These are phyloP conservation scores for Macrophya alboannulata DNA, from an alignment of 2,888 invertebrate genomes.

Conservation along the genomic window DNA sequence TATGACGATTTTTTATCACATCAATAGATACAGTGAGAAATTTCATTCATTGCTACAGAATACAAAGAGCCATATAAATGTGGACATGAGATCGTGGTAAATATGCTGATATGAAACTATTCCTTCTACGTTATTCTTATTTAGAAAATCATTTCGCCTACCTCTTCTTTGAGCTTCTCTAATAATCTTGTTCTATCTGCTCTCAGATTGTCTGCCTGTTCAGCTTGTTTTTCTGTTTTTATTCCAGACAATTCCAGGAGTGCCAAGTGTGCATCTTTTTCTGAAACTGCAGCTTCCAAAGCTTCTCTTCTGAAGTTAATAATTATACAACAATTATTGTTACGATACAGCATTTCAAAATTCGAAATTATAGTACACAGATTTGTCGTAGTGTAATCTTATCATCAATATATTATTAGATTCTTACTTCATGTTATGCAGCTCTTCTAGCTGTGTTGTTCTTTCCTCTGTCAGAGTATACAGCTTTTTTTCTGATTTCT, in stretches of 20 bases:
- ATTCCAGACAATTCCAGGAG: slow-evolving; percentile 89
- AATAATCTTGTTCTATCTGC: slow-evolving; percentile 87
- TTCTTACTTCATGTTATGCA: slow-evolving; percentile 90
- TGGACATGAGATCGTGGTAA: neutral
- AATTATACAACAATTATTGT: neutral
- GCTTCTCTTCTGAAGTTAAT: slow-evolving; percentile 88
- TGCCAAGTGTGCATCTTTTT: slow-evolving; percentile 94
- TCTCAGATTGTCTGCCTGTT: slow-evolving; percentile 86
- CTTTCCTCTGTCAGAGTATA: slow-evolving; percentile 84
- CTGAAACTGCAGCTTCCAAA: slow-evolving; percentile 91
- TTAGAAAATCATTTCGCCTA: slow-evolving; percentile 71
- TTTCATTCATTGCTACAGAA: neutral
- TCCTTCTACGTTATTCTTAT: neutral
- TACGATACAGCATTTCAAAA: slow-evolving; percentile 41
- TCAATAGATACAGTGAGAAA: neutral
- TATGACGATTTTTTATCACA: neutral
- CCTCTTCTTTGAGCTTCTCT: slow-evolving; percentile 88
- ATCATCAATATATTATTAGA: neutral
- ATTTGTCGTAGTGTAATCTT: neutral
- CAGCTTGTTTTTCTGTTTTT: slow-evolving; percentile 84
- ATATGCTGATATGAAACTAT: neutral
- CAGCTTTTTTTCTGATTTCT: slow-evolving; percentile 85
- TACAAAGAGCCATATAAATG: too few species aligned
- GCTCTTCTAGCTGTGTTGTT: slow-evolving; percentile 87
- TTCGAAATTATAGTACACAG: neutral